These are phyloP conservation scores for Tinamus guttatus DNA, from an alignment of 2,113 vertebrate species.

Conservation along the genomic window DNA sequence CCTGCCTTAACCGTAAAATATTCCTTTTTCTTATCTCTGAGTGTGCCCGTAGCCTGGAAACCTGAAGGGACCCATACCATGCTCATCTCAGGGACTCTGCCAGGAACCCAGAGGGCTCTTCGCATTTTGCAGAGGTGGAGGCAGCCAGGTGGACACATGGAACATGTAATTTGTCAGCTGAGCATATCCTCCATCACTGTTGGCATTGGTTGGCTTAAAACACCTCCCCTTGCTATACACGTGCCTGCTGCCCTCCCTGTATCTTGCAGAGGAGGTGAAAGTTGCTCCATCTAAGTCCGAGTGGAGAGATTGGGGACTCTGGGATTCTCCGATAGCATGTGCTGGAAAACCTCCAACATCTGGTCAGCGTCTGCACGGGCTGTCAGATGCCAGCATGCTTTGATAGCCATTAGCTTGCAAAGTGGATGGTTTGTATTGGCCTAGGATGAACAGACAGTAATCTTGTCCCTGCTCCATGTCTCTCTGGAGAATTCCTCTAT, in stretches of 20 bases:
- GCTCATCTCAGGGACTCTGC: neutral
- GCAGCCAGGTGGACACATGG: neutral
- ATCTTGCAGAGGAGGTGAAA: neutral
- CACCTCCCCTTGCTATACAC: neutral
- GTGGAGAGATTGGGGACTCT: neutral
- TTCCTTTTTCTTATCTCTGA: neutral
- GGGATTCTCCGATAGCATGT: neutral
- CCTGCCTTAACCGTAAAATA: neutral
- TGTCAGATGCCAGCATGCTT: conserved; percentile 3
- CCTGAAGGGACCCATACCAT: neutral
- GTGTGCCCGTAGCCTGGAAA: neutral
- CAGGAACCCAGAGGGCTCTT: neutral
- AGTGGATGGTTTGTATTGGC: conserved; percentile 26
- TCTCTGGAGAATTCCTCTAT: neutral
- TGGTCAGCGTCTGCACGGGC: neutral
- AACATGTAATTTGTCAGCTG: neutral
- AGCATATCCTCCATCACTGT: neutral
- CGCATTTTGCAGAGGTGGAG: neutral
- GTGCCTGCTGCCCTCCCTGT: neutral
- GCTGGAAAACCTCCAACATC: neutral
- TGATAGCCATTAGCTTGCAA: neutral
- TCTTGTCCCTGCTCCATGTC: neutral
- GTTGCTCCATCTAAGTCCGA: neutral
- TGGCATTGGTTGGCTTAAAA: neutral
- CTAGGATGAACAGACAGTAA: neutral